Base-by-base conservation (phyloP, 2,797 vertebrate genomes). In the Buceros bicornis region DNA sequence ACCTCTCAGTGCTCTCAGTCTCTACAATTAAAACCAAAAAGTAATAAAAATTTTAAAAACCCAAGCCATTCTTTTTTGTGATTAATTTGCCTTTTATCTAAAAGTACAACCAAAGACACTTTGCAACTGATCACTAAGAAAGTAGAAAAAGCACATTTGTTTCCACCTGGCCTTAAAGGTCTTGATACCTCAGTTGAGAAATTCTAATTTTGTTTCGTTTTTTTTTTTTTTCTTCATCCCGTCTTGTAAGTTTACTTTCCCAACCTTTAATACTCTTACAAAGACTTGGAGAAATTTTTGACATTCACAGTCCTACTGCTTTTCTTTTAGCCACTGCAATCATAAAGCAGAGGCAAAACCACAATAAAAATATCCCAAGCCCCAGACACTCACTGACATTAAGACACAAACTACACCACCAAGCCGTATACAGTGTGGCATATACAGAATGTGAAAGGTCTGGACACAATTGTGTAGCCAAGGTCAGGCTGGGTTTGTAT, bases 401-500 rank as follows among this genome's bases (percentile, higher is more conserved):
- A 79, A 87, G 64, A 89, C 76, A 88, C 57, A 78, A 81, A 57
- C 67, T 83, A 51, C 73, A 35, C 57, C 79, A 82, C 71, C 54
- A 61, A 95, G 40, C 35, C 33, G 35, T 90, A 92, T 87, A 84
- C 84, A 42, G 67, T 67, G 71, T 84, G 89, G 94, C 71, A 89
- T 53, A 73, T 33, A 33, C 33, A 33, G 33, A 33, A 33, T 33
- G 33, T 87, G 69, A 93, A 89, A 90, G 64, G 33, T 50, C 81
- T 87, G 71, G 64, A 85, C 83, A 87, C 67, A 62, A 80, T 73
- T 73, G 50, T 86, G 60, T 73, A 90, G 91, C 79, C 67, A 89
- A 95, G 78, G 91, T 96, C 93, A 94, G 61, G 9, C 40, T 77
- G 53, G 29, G 53, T 93, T 95, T 95, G 85, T 90, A 64, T 19